These are phyloP conservation scores for Drosophila baimaii DNA, from an alignment of 1,140 invertebrate species.

Conservation along the genomic window DNA sequence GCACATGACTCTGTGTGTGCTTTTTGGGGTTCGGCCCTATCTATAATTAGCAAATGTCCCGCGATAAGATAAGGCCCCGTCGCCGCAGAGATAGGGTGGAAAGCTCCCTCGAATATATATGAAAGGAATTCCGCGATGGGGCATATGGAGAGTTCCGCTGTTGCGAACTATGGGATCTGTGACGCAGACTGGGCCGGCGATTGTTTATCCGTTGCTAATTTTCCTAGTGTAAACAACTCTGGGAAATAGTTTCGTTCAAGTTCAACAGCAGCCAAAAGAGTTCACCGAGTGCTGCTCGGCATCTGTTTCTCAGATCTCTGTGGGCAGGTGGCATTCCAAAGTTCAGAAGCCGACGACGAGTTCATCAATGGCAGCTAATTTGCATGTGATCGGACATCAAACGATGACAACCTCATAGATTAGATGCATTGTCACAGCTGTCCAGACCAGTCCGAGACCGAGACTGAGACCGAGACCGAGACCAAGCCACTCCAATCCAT, in stretches of 20 bases:
- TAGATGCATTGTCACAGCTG: constrained; percentile 2
- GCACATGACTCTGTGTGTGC: constrained; percentile 31
- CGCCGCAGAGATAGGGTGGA: constrained; percentile 34
- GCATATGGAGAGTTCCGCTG: constrained; percentile 26
- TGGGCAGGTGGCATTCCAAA: constrained; percentile 38
- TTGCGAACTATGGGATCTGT: neutral
- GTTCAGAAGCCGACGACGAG: constrained; percentile 30
- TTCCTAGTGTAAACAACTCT: constrained; percentile 36
- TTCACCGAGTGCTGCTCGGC: constrained; percentile 13
- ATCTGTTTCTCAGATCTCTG: constrained; percentile 27
- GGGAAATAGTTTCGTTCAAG: constrained; percentile 37
- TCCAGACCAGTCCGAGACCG: neutral
- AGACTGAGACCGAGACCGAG: too few relatives aligned
- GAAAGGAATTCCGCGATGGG: constrained; percentile 39
- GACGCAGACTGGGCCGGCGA: constrained; percentile 32
- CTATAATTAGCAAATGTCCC: constrained; percentile 76
- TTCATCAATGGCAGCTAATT: constrained; percentile 66
- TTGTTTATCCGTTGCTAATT: constrained; percentile 31
- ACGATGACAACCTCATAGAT: constrained; percentile 43
- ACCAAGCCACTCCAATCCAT: constrained; percentile 10
- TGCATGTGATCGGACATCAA: constrained; percentile 36
- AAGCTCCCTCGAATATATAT: constrained; percentile 38
- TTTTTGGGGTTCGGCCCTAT: constrained; percentile 50
- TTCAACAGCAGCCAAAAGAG: constrained; percentile 26
- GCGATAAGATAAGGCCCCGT: constrained; percentile 61